Evolutionary conservation across 2,113 vertebrate genomes (phyloP), one percentile per base, ranked within the genome.

Genomic region (Colius striatus): DNA sequence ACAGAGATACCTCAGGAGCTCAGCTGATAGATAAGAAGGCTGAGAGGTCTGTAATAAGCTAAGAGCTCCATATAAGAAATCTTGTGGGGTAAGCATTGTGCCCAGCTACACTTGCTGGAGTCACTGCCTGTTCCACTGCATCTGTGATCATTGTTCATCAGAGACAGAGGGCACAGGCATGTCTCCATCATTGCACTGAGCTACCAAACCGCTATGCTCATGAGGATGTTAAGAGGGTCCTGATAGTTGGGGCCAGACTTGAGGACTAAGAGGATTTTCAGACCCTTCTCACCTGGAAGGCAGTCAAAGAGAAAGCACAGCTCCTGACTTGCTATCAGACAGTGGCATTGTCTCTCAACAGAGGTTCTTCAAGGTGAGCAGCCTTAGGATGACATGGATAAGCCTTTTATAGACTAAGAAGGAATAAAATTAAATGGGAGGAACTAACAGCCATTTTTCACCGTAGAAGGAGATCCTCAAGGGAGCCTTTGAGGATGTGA

Each of bases 211-310:
- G 16, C 45, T 66, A 1, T 16, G 25, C 9, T 45, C 10, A 6
- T 30, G 23, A 68, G 25, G n/a, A 25, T 61, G 3, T 76, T 83
- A 73, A 23, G 0, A 1, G 21, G 2, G 8, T 68, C 38, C 26
- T 83, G 26, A 70, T n/a, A 73, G 13, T 2, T 17, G 7, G 3
- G 15, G 8, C 20, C 2, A 2, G 81, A 26, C 18, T 4, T 29
- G 6, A 58, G 20, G 22, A 51, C 16, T 4, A 72, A 61, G 6
- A 12, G 4, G 11, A 36, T 68, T 72, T 89, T 89, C 47, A 77
- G 55, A 51, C 38, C 30, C 16, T 0, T 77, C 76, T 58, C 43
- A 57, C 21, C 1, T 5, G 26, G 19, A 18, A 70, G 19, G 0
- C 2, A 41, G 9, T 23, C n/a, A 78, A 63, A 34, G 14, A 78